Evolutionary conservation across 2,797 vertebrate genomes (phyloP).

Genomic region (Tapera naevia): DNA sequence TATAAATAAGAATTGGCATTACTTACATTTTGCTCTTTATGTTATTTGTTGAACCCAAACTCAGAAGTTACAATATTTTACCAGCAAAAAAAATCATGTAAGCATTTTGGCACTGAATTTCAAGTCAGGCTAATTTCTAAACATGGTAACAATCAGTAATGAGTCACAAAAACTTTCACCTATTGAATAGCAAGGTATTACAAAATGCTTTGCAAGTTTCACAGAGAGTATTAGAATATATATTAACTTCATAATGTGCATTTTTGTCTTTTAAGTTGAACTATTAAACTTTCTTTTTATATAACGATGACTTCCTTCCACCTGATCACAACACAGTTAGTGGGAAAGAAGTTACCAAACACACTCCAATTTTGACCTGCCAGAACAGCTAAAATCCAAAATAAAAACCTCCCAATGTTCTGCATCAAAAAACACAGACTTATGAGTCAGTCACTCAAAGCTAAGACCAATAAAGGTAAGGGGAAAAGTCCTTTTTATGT

Average conservation of each 20-base stretch:
- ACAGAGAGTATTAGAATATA: background rate
- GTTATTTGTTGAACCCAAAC: background rate
- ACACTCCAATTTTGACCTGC: background rate
- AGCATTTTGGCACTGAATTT: background rate
- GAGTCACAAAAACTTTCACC: background rate
- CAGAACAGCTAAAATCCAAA: background rate
- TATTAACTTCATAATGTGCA: background rate
- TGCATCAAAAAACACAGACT: background rate
- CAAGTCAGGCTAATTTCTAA: background rate
- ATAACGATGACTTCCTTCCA: background rate
- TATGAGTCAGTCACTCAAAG: background rate
- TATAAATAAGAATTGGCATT: background rate
- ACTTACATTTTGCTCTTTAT: background rate
- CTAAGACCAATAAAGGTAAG: background rate
- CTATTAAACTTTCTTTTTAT: background rate
- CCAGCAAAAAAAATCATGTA: background rate
- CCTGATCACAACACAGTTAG: background rate
- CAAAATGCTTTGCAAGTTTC: background rate
- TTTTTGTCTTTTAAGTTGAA: background rate
- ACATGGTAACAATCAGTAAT: background rate
- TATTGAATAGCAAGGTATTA: background rate
- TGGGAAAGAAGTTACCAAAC: background rate
- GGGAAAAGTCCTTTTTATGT: background rate
- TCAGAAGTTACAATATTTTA: background rate
- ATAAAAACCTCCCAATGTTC: background rate